Conservation (phyloP, 1,140 invertebrate genomes). For the Uloborus diversus region DNA sequence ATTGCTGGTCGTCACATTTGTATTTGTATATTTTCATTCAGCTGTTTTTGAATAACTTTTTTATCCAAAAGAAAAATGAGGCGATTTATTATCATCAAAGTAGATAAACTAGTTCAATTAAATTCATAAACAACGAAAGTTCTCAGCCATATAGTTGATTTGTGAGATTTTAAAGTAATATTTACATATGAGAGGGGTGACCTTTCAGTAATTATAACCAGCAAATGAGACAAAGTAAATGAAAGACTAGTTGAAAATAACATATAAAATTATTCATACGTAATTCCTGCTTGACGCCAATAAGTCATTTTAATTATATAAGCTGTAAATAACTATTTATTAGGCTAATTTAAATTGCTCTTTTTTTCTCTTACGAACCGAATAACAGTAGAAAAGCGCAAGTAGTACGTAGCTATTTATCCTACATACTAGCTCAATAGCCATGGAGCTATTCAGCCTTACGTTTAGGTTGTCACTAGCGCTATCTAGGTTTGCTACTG, state of each 20-base stretch:
- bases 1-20: too few relatives aligned
- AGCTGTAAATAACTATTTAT: background rate
- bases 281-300: slow-evolving; percentile 40
- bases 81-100: too few relatives aligned
- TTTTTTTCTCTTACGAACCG: background rate
- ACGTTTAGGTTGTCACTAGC: background rate
- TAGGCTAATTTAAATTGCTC: background rate
- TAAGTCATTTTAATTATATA: slow-evolving; percentile 27
- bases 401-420: background rate
- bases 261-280: slow-evolving; percentile 8
- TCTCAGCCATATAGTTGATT: too few relatives aligned
- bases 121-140: background rate
- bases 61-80: too few relatives aligned
- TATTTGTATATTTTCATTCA: too few relatives aligned
- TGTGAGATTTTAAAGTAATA: background rate
- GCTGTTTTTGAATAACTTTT: too few relatives aligned
- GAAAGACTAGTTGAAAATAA: background rate
- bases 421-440: background rate
- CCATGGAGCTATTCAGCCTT: background rate
- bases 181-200: background rate
- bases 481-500: background rate
- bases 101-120: background rate
- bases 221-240: background rate
- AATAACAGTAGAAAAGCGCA: background rate
- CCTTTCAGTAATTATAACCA: background rate